Base-by-base conservation (phyloP, 2,113 vertebrate genomes). In the Gobius niger region DNA sequence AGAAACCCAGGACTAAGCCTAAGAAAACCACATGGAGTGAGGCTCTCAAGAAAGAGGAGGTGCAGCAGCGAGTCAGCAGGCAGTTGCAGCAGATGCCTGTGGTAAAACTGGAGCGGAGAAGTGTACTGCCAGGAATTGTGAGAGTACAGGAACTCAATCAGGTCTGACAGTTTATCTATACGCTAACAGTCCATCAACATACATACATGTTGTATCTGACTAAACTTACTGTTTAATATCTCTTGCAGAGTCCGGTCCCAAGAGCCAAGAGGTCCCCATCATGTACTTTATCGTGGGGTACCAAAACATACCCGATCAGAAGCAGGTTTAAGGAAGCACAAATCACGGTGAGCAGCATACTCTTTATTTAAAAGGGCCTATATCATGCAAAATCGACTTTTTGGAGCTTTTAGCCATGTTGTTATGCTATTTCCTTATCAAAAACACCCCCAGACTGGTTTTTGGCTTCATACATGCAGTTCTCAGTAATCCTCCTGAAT, bases 221-320 rank as follows among this genome's bases (percentile, higher is more conserved):
- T 54, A 54, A 24, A 9, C 18, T 42, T 9, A 16, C n/a, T 46
- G 44, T 52, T 15, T 16, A 12, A 50, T 44, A 49, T 61, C 2
- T 54, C 0, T 84, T 62, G n/a, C 57, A 88, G 84, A 46, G 9
- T 40, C 11, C 57, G n/a, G 4, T 44, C 5, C 4, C 47, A 44
- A 7, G n/a, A 47, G 59, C 56, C 47, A 24, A 5, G 10, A 5
- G 5, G 7, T 60, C 16, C 13, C 46, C 69, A 24, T 52, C 72
- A 2, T 19, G 0, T 5, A 42, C 47, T 44, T 7, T 14, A 5
- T 11, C 3, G 5, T 9, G 5, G 41, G 2, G 0, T 9, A 66
- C 0, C 42, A 84, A 71, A 42, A 24, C 0, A 0, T 85, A 88
- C 70, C 81, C 77, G 0, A 69, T 76, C 74, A 86, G 86, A 65